Base-by-base conservation (phyloP, 2,113 vertebrate species). In the Pterocles orientalis region DNA sequence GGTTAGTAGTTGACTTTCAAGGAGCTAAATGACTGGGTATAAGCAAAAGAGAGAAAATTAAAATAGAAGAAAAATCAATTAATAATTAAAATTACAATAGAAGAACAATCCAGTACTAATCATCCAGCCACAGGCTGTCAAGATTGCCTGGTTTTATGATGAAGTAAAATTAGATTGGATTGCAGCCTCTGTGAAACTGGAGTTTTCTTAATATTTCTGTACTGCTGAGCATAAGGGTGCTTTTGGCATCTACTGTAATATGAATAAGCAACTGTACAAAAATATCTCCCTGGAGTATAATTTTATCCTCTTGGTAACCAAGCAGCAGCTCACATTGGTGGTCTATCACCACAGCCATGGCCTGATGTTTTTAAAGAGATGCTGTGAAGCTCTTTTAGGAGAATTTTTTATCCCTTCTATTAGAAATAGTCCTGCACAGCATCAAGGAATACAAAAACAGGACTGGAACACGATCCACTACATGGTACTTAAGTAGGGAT, bases 231-330 rank as follows among this genome's bases (percentile, higher is more conserved):
- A 73, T 61, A 95, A 88, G 82, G 83, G 76, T 83, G 69, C 73
- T 92, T 95, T 86, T 91, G 86, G 89, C 81, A 94, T 73, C 68
- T 33, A 34, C 68, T 83, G 60, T 14, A 94, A 78, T 31, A 93
- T 90, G 94, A 97, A 93, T 95, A 96, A 90, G 94, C 93, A 94
- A 90, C 82, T 88, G 92, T 93, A 90, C 41, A 97, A 97, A 95
- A 95, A 94, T 91, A 96, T 78, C 90, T 95, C 82, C 86, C 48
- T 25, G 33, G 88, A 90, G 82, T 89, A 90, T 81, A 89, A 94
- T 66, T 83, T 53, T 83, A 88, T 81, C 75, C 85, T 90, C 71
- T 81, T 81, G 90, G 94, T 96, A 96, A 89, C 95, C 91, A 94
- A 92, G 89, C 91, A 91, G 92, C 83, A 95, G 94, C 89, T 92